These are phyloP conservation scores for Stomatorhinus walkeri DNA, from an alignment of 2,797 vertebrate species.

Conservation along the genomic window DNA sequence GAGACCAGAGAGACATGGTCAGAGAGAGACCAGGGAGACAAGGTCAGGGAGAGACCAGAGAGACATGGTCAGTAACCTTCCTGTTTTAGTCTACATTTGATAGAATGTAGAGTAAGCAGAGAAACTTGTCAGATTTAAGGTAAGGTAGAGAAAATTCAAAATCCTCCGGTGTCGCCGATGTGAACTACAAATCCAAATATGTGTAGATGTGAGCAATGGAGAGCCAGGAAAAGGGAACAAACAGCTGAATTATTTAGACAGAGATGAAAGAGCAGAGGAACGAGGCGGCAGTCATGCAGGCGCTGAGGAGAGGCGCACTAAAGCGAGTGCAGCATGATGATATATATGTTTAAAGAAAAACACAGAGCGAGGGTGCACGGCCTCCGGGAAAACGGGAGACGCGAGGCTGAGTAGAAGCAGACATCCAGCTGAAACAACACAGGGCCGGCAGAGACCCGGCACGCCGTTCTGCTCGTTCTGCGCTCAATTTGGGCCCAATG, in stretches of 20 bases:
- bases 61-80: neutral
- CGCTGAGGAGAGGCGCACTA: neutral
- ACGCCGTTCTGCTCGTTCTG: constrained; percentile 49
- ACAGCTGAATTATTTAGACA: constrained; percentile 5
- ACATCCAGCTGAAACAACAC: constrained; percentile 24
- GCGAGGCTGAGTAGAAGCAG: constrained; percentile 9
- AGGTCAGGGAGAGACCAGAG: neutral
- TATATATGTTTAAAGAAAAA: neutral
- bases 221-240: neutral
- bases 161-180: neutral
- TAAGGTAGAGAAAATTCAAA: neutral
- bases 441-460: neutral
- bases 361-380: neutral
- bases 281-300: neutral
- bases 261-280: neutral
- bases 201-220: neutral
- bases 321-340: neutral
- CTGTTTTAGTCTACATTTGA: neutral
- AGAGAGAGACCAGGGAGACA: neutral
- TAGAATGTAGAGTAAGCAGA: neutral
- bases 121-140: neutral
- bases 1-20: neutral
- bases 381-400: neutral
- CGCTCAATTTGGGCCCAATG: constrained; percentile 53
- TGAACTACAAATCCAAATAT: neutral